phyloP scores from a whole-genome alignment of 2,888 invertebrate species.

The Chromoteleia sp. region DNA sequence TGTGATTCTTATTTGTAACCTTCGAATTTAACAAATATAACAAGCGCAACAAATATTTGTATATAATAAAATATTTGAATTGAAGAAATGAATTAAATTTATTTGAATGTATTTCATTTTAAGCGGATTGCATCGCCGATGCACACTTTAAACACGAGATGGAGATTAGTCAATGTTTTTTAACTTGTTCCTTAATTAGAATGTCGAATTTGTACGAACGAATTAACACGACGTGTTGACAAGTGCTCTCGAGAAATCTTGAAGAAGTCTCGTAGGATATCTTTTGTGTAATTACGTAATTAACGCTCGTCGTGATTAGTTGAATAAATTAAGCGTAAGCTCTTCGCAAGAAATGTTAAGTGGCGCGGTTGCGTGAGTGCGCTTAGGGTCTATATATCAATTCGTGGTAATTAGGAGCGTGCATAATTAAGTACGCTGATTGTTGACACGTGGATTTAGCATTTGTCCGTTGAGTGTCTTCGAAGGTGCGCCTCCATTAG shows the following conservation, averaged over 20 bases:
- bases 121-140: too few species aligned
- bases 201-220: conserved; percentile 49
- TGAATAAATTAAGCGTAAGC: conserved; percentile 81
- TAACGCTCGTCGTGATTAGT: conserved; percentile 81
- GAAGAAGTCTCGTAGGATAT: conserved; percentile 8
- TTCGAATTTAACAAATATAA: too few species aligned
- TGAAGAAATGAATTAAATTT: too few species aligned
- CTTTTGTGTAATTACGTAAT: conserved; percentile 80
- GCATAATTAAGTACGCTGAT: conserved; percentile 80
- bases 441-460: conserved; percentile 83
- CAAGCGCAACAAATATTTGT: too few species aligned
- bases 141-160: neutral
- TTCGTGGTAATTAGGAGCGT: conserved; percentile 83
- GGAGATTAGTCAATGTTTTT: conserved; percentile 20
- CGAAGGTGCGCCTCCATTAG: conserved; percentile 84
- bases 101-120: too few species aligned
- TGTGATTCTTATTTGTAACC: too few species aligned
- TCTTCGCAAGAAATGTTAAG: conserved; percentile 78
- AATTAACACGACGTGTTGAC: conserved; percentile 65
- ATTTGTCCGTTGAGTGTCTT: conserved; percentile 74
- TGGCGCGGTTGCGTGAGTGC: conserved; percentile 69
- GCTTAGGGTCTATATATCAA: conserved; percentile 56
- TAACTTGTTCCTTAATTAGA: conserved; percentile 56
- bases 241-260: conserved; percentile 46
- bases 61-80: too few species aligned